phyloP scores from a whole-genome alignment of 2,888 invertebrate species.

The Acrobasis suavella region DNA sequence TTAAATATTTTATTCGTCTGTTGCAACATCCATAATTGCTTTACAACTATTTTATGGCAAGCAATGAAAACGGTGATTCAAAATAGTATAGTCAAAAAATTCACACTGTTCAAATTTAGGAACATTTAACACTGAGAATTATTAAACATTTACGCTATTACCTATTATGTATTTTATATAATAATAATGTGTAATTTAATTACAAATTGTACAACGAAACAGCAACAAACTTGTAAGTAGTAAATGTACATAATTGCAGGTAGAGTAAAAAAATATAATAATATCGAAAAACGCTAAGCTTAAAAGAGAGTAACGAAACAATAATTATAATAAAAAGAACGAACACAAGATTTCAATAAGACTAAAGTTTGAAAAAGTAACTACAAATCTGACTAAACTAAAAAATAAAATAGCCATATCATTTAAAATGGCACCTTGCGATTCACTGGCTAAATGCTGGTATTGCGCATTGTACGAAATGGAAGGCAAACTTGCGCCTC shows the following conservation, averaged over 20 bases:
- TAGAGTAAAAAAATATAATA: conserved; percentile 39
- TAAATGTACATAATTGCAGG: conserved; percentile 45
- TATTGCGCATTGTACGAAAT: conserved; percentile 41
- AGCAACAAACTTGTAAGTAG: conserved; percentile 52
- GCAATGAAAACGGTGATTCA: conserved; percentile 56
- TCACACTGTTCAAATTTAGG: conserved; percentile 78
- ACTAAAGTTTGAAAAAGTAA: conserved; percentile 59
- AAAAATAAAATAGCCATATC: conserved; percentile 73
- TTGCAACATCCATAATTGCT: conserved; percentile 46
- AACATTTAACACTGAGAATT: conserved; percentile 81
- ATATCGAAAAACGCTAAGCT: conserved; percentile 36
- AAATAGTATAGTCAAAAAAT: conserved; percentile 61
- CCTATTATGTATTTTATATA: conserved; percentile 64
- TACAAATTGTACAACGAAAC: conserved; percentile 66
- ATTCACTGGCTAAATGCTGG: conserved; percentile 65
- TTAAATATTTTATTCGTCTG: conserved; percentile 8
- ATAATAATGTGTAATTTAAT: conserved; percentile 62
- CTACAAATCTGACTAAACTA: conserved; percentile 65
- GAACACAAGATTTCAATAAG: conserved; percentile 70
- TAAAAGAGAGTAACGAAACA: conserved; percentile 48
- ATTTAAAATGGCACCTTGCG: conserved; percentile 74
- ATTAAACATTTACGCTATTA: conserved; percentile 71
- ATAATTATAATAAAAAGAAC: conserved; percentile 52
- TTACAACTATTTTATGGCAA: conserved; percentile 71
- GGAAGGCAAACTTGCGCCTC: conserved; percentile 4